Evolutionary conservation across 2,888 invertebrate genomes (phyloP).

Genomic region (Hemithea aestivaria): DNA sequence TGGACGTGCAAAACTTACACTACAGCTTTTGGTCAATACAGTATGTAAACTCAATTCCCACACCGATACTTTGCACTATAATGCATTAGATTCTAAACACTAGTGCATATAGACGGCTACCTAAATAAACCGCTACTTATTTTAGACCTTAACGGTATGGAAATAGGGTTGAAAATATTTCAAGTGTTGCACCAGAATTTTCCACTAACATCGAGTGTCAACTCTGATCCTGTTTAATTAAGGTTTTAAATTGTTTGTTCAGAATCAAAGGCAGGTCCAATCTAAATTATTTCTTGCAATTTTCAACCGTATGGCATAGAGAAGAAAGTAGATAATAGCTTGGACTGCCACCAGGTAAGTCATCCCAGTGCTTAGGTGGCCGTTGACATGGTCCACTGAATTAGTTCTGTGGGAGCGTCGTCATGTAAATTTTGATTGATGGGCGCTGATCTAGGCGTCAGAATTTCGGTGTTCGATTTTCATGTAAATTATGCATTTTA

Average conservation of each 20-base stretch:
- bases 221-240: too few species aligned
- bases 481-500: constrained; percentile 1
- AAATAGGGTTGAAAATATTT: constrained; percentile 1
- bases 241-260: too few species aligned
- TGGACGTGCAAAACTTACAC: too few species aligned
- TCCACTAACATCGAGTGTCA: too few species aligned
- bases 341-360: background rate
- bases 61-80: constrained; percentile 34
- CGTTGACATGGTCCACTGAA: constrained; percentile 36
- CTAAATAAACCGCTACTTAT: too few species aligned
- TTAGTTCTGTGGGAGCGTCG: constrained; percentile 34
- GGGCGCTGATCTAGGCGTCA: constrained; percentile 21
- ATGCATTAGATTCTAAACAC: constrained; percentile 34
- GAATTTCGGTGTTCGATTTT: constrained; percentile 10
- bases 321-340: too few species aligned
- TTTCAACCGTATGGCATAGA: too few species aligned
- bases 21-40: constrained; percentile 4
- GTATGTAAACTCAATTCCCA: constrained; percentile 23
- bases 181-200: too few species aligned
- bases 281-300: too few species aligned
- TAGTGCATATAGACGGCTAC: background rate
- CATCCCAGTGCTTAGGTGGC: constrained; percentile 21
- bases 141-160: background rate
- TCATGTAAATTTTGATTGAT: constrained; percentile 39
- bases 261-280: too few species aligned